Conservation (phyloP, 2,888 invertebrate genomes). For the Sarcophaga carnaria region DNA sequence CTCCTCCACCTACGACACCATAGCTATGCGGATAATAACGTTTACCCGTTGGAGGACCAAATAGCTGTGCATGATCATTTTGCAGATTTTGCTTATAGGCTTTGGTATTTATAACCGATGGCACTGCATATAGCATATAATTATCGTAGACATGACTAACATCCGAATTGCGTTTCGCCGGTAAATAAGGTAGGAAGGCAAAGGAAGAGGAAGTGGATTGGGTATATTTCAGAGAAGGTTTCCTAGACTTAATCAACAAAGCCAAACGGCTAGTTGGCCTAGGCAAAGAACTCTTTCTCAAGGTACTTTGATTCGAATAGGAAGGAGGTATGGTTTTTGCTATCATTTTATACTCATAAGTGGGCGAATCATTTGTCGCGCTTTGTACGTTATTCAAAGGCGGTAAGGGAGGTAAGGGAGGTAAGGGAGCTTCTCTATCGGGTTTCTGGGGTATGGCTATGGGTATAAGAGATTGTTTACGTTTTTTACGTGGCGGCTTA, state of each 20-base stretch:
- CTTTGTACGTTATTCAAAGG: not conserved
- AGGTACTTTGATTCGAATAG: conserved; percentile 79
- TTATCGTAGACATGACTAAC: conserved; percentile 80
- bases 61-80: conserved; percentile 77
- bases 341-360: conserved; percentile 76
- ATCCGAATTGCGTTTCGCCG: conserved; percentile 79
- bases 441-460: conserved; percentile 71
- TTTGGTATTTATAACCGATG: conserved; percentile 69
- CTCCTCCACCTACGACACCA: conserved; percentile 66
- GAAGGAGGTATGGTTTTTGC: conserved; percentile 76
- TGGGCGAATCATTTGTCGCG: conserved; percentile 58
- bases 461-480: conserved; percentile 78
- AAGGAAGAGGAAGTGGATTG: conserved; percentile 80
- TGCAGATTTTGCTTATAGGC: conserved; percentile 75
- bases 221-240: conserved; percentile 75
- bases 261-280: conserved; percentile 66
- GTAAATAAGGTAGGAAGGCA: conserved; percentile 78
- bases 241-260: conserved; percentile 69
- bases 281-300: conserved; percentile 72
- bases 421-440: conserved; percentile 61
- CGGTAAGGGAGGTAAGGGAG: conserved; percentile 62
- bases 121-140: conserved; percentile 78
- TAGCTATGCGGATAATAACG: conserved; percentile 43
- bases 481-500: conserved; percentile 77
- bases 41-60: conserved; percentile 69